A percentile compares a stretch with the other conserved stretches of the same genome.
phyloP scores from a whole-genome alignment of 1,140 invertebrate species.

The Tetraneura akinire region DNA sequence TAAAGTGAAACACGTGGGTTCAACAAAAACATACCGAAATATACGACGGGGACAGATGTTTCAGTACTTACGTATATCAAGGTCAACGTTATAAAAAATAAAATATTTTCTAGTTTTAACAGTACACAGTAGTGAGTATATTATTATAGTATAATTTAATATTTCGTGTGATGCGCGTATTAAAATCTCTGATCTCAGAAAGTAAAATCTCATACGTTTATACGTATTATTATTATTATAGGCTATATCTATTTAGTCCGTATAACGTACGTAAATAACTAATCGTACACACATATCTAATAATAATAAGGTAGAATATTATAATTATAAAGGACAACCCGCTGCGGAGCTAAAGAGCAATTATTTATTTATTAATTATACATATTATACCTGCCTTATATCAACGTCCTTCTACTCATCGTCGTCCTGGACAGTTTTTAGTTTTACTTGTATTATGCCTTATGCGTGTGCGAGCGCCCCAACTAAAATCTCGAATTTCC shows the following conservation, averaged over 20 bases:
- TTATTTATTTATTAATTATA: too few relatives aligned
- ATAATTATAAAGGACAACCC: not conserved
- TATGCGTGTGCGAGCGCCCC: not conserved
- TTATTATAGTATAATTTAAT: too few relatives aligned
- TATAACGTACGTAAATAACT: not conserved
- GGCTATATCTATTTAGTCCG: not conserved
- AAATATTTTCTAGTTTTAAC: too few relatives aligned
- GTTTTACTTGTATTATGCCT: not conserved
- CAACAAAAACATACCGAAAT: constrained; percentile 4
- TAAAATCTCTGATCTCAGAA: not conserved
- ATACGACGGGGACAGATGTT: constrained; percentile 14
- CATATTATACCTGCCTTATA: not conserved
- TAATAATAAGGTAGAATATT: not conserved
- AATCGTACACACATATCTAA: not conserved
- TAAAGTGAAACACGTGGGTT: not conserved
- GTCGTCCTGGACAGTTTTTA: not conserved
- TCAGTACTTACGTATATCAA: not conserved
- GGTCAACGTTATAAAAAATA: not conserved
- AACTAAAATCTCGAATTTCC: not conserved
- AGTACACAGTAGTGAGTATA: too few relatives aligned
- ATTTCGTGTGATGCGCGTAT: not conserved
- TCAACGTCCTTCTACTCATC: not conserved
- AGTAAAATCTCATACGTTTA: too few relatives aligned
- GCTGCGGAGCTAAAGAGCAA: not conserved
- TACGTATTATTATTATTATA: too few relatives aligned